Evolutionary conservation across 2,888 invertebrate genomes (phyloP).

Genomic region (Tetheella fluctuosa): DNA sequence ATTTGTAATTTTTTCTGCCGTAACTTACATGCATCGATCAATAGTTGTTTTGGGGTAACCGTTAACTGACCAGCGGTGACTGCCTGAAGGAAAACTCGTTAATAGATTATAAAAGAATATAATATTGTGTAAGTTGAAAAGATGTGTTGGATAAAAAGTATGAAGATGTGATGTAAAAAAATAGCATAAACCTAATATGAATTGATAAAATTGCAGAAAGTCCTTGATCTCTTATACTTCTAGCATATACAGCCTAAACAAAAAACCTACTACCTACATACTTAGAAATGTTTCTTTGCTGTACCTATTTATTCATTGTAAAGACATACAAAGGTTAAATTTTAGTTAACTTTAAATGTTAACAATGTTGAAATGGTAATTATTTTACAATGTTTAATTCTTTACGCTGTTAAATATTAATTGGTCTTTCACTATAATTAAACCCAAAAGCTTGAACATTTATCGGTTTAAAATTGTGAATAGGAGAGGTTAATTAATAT

Average conservation of each 20-base stretch:
- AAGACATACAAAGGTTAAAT: background rate
- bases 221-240: background rate
- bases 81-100: constrained; percentile 37
- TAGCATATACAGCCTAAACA: background rate
- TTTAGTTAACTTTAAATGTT: background rate
- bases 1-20: constrained; percentile 67
- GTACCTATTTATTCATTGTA: too few species aligned
- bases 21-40: constrained; percentile 50
- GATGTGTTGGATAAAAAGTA: background rate
- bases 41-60: constrained; percentile 38
- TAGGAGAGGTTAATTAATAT: background rate
- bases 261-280: too few species aligned
- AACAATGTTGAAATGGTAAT: background rate
- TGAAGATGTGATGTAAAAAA: background rate
- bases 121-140: background rate
- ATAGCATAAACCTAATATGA: background rate
- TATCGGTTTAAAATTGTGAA: background rate
- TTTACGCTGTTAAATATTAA: background rate
- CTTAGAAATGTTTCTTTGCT: too few species aligned
- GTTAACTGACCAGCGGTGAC: constrained; percentile 37
- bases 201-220: background rate
- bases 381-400: background rate
- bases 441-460: background rate
- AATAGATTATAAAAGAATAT: constrained; percentile 35
- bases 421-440: background rate